These are phyloP conservation scores for Anoplolepis gracilipes DNA, from an alignment of 1,140 invertebrate species.

Conservation along the genomic window DNA sequence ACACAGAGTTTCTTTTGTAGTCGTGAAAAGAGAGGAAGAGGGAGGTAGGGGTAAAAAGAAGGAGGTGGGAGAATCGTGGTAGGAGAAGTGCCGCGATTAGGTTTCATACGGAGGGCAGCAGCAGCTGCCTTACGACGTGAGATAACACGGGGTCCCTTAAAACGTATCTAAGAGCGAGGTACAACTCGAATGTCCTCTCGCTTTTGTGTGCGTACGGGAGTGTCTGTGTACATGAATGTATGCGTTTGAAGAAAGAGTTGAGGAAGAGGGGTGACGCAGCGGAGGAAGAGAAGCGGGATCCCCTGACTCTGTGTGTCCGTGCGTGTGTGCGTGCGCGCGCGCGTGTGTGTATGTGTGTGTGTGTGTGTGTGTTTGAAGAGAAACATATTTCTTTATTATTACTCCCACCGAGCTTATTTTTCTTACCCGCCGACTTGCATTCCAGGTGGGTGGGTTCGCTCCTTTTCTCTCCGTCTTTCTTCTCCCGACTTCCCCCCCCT, in stretches of 20 bases:
- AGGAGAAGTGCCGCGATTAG: constrained; percentile 76
- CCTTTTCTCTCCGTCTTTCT: not conserved
- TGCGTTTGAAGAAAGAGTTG: constrained; percentile 58
- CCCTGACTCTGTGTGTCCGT: constrained; percentile 50
- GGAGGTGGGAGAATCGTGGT: constrained; percentile 39
- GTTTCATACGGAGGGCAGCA: constrained; percentile 72
- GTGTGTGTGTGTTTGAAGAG: constrained; percentile 81
- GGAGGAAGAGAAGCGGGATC: constrained; percentile 37
- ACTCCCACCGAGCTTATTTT: constrained; percentile 85
- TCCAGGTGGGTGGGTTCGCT: constrained; percentile 80
- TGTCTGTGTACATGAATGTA: constrained; percentile 1
- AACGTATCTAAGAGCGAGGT: constrained; percentile 68
- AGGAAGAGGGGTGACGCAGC: constrained; percentile 40
- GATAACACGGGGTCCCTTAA: constrained; percentile 75
- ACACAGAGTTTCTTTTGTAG: constrained; percentile 41
- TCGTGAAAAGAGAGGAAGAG: constrained; percentile 38
- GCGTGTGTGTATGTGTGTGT: constrained; percentile 50
- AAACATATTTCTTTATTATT: constrained; percentile 87
- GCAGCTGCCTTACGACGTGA: constrained; percentile 78
- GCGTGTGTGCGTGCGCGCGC: constrained; percentile 70
- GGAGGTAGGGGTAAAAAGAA: constrained; percentile 13
- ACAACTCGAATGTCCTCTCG: constrained; percentile 40
- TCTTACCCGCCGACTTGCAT: constrained; percentile 84
- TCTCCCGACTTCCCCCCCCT: not conserved
- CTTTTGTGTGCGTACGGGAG: constrained; percentile 14